Base-by-base conservation (phyloP, 2,888 invertebrate species). In the Plebejus melissa region DNA sequence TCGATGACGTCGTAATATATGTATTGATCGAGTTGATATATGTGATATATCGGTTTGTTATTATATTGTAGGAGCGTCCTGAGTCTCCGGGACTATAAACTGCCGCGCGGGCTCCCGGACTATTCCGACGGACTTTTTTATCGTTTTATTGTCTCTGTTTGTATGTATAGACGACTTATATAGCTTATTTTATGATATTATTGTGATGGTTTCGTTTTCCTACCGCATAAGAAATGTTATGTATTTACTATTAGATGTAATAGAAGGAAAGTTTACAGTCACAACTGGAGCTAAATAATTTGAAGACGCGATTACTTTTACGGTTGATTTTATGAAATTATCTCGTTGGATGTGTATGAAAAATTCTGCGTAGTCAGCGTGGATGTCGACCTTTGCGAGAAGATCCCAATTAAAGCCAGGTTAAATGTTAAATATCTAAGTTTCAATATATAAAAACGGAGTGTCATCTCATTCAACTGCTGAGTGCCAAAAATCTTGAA, bases 171-270 rank as follows among this genome's bases (percentile, higher is more conserved):
- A 90, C 88, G 81, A 88, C 88, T 85, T 90, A 88, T 87, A 90
- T 87, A 91, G 90, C 89, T 91, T 92, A 90, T 89, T 91, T 92
- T 90, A 90, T 85, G 83, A 91, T 91, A 90, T 89, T 86, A 89
- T 89, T 90, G 89, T 90, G 90, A 93, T 91, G 90, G 88, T 91
- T 92, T 92, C 88, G 89, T 93, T 93, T 91, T 91, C 90, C 91
- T 92, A 93, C 90, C 86, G 88, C 90, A 86, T 90, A 89, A 88
- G 86, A 88, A 90, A 88, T 91, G 91, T 92, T 91, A 89, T 83
- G 84, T 86, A 89, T 87, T 88, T 88, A 87, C 83, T 88, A 85
- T 86, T 91, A 90, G 85, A 82, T 86, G 85, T 89, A 89, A 87
- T 88, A 86, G 83, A 84, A 84, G 86, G 88, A 89, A 90, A 90